Evolutionary conservation across 2,888 invertebrate species (phyloP).

Genomic region (Heliconius hortense): DNA sequence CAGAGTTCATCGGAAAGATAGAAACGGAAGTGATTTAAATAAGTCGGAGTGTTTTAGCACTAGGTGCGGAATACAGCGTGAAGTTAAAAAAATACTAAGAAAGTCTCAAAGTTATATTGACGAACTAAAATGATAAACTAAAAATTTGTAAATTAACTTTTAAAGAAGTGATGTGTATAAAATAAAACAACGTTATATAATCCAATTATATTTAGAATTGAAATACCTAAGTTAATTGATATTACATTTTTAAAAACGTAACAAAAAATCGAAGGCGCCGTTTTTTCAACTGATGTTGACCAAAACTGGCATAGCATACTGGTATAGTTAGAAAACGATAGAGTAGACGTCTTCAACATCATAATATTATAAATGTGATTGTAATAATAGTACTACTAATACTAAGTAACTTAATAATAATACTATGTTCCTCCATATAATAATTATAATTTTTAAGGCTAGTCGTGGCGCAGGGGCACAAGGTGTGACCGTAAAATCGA

Average conservation of each 20-base stretch:
- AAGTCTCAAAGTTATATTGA: neutral
- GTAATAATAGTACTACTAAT: no score
- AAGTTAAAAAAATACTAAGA: neutral
- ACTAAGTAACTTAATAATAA: no score
- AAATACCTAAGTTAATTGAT: slow-evolving; percentile 16
- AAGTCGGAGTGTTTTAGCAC: no score
- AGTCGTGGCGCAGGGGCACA: no score
- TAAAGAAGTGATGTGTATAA: neutral
- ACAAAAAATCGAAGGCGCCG: slow-evolving; percentile 4
- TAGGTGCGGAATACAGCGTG: no score
- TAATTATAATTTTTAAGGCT: no score
- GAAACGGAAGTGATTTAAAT: no score
- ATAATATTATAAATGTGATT: no score
- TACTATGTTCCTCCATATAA: no score
- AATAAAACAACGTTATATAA: neutral
- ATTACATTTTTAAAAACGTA: slow-evolving; percentile 1
- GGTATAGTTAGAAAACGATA: neutral
- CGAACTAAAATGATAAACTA: neutral
- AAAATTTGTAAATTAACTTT: neutral
- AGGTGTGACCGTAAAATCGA: no score
- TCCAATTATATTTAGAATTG: slow-evolving; percentile 2
- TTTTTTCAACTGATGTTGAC: neutral
- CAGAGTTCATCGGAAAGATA: no score
- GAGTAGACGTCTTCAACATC: neutral
- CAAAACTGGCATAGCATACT: neutral